A percentile compares a stretch with the other conserved stretches of the same genome.
These are phyloP conservation scores for Sarcophaga subvicina DNA, from an alignment of 2,888 invertebrate genomes.

Conservation along the genomic window DNA sequence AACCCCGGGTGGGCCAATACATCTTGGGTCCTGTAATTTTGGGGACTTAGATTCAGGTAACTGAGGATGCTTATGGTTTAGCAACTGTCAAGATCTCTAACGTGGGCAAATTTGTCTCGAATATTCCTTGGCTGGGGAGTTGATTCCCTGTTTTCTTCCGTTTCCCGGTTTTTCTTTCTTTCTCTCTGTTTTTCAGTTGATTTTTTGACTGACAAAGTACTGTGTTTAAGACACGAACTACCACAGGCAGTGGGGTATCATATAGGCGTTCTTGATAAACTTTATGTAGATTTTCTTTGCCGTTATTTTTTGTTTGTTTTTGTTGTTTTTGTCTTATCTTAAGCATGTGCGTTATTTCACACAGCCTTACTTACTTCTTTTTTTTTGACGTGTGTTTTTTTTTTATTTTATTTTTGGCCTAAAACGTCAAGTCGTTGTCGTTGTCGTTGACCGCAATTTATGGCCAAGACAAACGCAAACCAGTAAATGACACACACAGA, in stretches of 20 bases:
- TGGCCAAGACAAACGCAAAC: constrained; percentile 34
- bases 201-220: not conserved
- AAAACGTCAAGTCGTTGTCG: constrained; percentile 50
- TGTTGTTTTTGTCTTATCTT: constrained; percentile 22
- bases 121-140: no score
- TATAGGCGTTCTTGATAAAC: not conserved
- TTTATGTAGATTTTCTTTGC: constrained; percentile 14
- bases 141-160: not conserved
- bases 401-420: constrained; percentile 10
- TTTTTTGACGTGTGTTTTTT: not conserved
- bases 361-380: not conserved
- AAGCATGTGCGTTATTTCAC: not conserved
- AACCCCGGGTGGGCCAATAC: no score
- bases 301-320: not conserved
- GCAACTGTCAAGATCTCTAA: no score
- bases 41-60: no score
- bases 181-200: not conserved
- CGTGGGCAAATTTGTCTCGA: no score
- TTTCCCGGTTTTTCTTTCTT: not conserved
- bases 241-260: no score
- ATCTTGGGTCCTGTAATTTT: no score
- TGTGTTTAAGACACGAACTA: not conserved
- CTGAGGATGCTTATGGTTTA: no score
- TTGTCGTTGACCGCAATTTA: constrained; percentile 58
- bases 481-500: constrained; percentile 26